Conservation (phyloP, 2,797 vertebrate genomes). For the Mus spretus region DNA sequence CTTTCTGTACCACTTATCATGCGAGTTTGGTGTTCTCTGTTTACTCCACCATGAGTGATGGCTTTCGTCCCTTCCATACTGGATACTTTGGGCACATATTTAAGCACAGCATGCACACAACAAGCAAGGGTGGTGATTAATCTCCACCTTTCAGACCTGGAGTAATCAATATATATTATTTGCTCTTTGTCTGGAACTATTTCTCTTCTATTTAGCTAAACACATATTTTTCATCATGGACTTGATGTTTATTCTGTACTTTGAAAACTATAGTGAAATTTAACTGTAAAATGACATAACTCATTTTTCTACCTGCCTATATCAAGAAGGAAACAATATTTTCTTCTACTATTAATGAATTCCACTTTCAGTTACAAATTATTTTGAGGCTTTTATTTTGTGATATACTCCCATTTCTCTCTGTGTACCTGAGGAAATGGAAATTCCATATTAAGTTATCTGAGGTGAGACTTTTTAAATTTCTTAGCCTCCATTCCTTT, state of each 20-base stretch:
- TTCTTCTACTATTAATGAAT: background rate
- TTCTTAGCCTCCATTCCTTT: background rate
- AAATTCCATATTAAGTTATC: background rate
- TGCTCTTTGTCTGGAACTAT: background rate
- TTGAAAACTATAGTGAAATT: background rate
- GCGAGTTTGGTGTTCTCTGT: background rate
- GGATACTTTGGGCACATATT: background rate
- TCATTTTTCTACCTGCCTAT: background rate
- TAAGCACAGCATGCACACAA: background rate
- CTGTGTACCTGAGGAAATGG: background rate
- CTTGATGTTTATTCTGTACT: background rate
- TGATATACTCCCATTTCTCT: background rate
- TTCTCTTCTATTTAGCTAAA: background rate
- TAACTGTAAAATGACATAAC: background rate
- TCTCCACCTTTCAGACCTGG: background rate
- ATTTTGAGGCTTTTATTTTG: background rate
- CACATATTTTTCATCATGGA: background rate
- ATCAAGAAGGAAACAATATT: slow-evolving; percentile 7
- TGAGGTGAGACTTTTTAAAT: background rate
- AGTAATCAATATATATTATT: background rate
- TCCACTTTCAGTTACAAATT: background rate
- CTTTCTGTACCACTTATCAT: background rate
- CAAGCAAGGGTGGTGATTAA: accelerated
- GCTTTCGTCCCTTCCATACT: background rate
- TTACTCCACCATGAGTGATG: background rate